phyloP scores from a whole-genome alignment of 35 echinoderm and acorn worm genomes.

The Stichopus chloronotus region DNA sequence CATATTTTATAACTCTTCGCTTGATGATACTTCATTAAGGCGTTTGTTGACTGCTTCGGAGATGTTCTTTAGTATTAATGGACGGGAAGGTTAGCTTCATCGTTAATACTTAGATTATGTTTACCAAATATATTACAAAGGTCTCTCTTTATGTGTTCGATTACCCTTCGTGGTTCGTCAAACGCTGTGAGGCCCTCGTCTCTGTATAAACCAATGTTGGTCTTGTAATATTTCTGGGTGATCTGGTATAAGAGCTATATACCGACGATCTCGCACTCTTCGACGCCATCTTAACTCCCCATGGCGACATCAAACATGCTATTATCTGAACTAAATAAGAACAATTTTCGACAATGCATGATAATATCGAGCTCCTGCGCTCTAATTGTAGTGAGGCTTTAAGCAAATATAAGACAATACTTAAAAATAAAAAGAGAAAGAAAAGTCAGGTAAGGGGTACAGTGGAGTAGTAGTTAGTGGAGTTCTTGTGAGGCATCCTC shows the following conservation, averaged over 20 bases:
- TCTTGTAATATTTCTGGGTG: constrained; percentile 1
- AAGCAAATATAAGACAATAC: too few relatives aligned
- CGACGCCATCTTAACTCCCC: constrained; percentile 54
- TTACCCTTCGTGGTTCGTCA: background rate
- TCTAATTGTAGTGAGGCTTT: background rate
- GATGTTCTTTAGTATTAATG: background rate
- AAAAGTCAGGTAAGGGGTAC: too few relatives aligned
- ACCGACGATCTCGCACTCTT: constrained; percentile 59
- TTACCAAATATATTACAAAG: constrained; percentile 19
- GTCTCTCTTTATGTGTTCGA: constrained; percentile 43
- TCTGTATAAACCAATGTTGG: constrained; percentile 50
- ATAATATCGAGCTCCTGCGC: constrained; percentile 1
- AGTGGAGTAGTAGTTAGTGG: too few relatives aligned
- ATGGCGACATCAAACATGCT: constrained; percentile 54
- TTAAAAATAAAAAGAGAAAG: too few relatives aligned
- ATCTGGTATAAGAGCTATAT: constrained; percentile 32
- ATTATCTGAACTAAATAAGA: background rate
- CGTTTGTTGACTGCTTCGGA: constrained; percentile 22
- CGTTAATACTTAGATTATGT: constrained; percentile 28
- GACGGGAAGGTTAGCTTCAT: background rate
- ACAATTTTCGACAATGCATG: constrained; percentile 17
- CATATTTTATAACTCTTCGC: background rate
- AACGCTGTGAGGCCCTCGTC: constrained; percentile 59
- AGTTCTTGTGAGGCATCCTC: too few relatives aligned
- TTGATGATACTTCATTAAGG: background rate